These are phyloP conservation scores for Sinhomidia bicolor DNA, from an alignment of 2,888 invertebrate genomes.

Conservation along the genomic window DNA sequence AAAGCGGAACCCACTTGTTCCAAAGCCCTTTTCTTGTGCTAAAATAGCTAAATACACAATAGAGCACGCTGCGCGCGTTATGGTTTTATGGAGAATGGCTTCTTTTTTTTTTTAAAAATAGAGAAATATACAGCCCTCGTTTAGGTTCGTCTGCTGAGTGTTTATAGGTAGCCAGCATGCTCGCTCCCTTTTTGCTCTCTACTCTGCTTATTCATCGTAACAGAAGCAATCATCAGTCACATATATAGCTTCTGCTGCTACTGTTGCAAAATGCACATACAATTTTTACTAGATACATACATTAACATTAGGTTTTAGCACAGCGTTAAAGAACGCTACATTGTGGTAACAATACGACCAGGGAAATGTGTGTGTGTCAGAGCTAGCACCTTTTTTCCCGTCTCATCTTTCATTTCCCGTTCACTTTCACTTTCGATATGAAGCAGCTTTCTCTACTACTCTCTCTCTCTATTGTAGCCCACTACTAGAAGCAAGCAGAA, in stretches of 20 bases:
- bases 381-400: slow-evolving; percentile 53
- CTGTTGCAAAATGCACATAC: too few relatives aligned
- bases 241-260: too few relatives aligned
- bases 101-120: too few relatives aligned
- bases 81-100: background rate
- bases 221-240: background rate
- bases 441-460: slow-evolving; percentile 29
- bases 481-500: background rate
- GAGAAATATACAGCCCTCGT: slow-evolving; percentile 14
- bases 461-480: background rate
- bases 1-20: slow-evolving; percentile 20
- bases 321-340: background rate
- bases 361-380: slow-evolving; percentile 15
- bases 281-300: background rate
- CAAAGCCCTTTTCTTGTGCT: background rate
- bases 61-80: background rate
- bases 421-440: slow-evolving; percentile 60
- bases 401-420: slow-evolving; percentile 68
- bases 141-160: slow-evolving; percentile 8
- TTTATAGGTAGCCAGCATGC: too few relatives aligned
- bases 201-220: background rate
- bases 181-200: background rate
- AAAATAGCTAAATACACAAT: background rate
- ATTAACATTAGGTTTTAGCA: background rate
- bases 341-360: background rate